These are phyloP conservation scores for Epizoanthus illoricatus DNA, from an alignment of 92 coral and sea anemone genomes.

Conservation along the genomic window DNA sequence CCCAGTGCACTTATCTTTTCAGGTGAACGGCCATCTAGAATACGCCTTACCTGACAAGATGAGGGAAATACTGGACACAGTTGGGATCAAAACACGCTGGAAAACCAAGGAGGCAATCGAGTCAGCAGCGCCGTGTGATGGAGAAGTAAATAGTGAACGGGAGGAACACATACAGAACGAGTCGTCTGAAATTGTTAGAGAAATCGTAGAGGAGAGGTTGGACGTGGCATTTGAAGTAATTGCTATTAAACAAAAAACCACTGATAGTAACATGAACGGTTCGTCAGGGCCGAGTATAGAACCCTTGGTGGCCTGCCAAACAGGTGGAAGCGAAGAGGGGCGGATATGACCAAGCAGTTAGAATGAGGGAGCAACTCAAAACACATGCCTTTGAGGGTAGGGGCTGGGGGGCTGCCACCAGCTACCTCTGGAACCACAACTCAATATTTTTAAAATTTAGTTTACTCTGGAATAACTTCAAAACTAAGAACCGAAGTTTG, in stretches of 20 bases:
- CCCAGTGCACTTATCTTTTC: too few species aligned
- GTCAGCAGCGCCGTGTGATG: neutral
- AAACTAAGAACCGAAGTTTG: too few species aligned
- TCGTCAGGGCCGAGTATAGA: too few species aligned
- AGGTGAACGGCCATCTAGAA: constrained; percentile 74
- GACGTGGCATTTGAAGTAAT: constrained; percentile 51
- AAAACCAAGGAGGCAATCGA: neutral
- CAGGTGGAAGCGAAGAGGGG: too few species aligned
- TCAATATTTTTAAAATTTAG: too few species aligned
- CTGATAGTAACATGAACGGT: neutral
- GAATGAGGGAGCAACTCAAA: too few species aligned
- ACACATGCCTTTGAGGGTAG: too few species aligned
- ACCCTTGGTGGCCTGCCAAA: too few species aligned
- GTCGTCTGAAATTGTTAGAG: constrained; percentile 35
- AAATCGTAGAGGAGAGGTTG: constrained; percentile 56
- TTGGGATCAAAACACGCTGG: constrained; percentile 51
- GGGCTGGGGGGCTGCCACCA: too few species aligned
- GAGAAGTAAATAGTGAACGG: neutral
- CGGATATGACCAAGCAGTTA: too few species aligned
- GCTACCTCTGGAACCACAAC: too few species aligned
- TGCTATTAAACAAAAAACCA: constrained; percentile 15
- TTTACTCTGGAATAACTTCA: too few species aligned
- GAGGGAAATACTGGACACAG: constrained; percentile 51
- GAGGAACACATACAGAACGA: constrained; percentile 12
- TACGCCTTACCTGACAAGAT: constrained; percentile 72